Evolutionary conservation across 1,140 invertebrate genomes (phyloP).

Genomic region (Doryteuthis pealeii): DNA sequence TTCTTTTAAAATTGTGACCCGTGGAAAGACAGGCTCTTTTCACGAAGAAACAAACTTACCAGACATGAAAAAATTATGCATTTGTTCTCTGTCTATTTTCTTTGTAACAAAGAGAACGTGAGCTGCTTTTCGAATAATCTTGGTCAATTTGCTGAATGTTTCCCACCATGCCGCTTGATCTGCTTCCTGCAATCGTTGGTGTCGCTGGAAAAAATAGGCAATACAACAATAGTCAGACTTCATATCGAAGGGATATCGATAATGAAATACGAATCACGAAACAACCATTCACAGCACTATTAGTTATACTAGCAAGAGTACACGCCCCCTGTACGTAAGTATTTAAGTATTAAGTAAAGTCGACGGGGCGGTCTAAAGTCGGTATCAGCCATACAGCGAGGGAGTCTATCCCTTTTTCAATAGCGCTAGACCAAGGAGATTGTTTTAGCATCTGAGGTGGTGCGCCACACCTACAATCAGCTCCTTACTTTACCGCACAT

Average conservation of each 20-base stretch:
- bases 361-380: no score
- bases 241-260: not conserved
- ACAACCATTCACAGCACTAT: not conserved
- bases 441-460: no score
- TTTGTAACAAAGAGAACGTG: conserved; percentile 79
- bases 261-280: not conserved
- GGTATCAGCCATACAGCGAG: no score
- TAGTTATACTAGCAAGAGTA: not conserved
- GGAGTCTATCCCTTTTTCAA: no score
- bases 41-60: no score
- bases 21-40: no score
- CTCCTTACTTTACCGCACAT: no score
- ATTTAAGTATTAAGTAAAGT: no score
- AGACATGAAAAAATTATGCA: conserved; percentile 99
- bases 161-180: conserved; percentile 86
- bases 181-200: conserved; percentile 46
- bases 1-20: no score
- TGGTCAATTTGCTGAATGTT: conserved; percentile 91
- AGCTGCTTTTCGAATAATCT: conserved; percentile 87
- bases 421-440: no score
- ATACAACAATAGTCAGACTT: not conserved
- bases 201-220: conserved; percentile 34
- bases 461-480: no score
- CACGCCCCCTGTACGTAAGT: no score
- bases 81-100: conserved; percentile 87